A percentile compares a stretch with the other conserved stretches of the same genome.
Evolutionary conservation across 2,797 vertebrate species (phyloP).

Genomic region (Phoxinus dragarum): DNA sequence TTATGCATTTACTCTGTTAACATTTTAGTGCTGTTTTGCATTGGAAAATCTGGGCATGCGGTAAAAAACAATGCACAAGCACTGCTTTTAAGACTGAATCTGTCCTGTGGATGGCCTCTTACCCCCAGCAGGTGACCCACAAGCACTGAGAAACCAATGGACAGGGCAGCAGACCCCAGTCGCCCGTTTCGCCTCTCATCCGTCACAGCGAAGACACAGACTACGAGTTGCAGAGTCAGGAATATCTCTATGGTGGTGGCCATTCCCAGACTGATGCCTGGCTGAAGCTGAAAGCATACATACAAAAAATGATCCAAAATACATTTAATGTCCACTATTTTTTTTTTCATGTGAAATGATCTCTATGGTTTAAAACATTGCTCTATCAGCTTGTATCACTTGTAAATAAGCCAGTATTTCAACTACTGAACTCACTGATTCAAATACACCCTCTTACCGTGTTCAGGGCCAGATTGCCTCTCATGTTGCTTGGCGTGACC

Average conservation of each 20-base stretch:
- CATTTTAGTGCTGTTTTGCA: background rate
- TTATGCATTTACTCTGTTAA: background rate
- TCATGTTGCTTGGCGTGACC: conserved; percentile 86
- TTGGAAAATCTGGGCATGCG: background rate
- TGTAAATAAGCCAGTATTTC: background rate
- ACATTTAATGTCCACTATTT: background rate
- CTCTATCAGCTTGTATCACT: background rate
- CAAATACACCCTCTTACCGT: conserved; percentile 80
- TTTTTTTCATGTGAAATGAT: background rate
- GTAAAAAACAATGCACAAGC: background rate
- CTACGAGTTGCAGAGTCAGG: conserved; percentile 91
- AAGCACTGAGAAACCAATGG: conserved; percentile 92
- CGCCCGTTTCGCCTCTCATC: conserved; percentile 91
- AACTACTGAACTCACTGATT: background rate
- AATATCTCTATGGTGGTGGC: conserved; percentile 92
- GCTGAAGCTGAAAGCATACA: conserved; percentile 81
- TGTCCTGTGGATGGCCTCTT: conserved; percentile 62
- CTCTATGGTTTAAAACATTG: background rate
- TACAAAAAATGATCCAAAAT: background rate
- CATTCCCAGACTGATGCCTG: conserved; percentile 89
- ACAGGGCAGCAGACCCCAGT: conserved; percentile 87
- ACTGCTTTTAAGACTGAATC: background rate
- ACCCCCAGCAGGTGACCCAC: conserved; percentile 94
- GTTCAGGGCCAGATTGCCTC: conserved; percentile 91
- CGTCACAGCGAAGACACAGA: conserved; percentile 92